Conservation (phyloP, 2,888 invertebrate species). For the Ischnus inquisitorius region DNA sequence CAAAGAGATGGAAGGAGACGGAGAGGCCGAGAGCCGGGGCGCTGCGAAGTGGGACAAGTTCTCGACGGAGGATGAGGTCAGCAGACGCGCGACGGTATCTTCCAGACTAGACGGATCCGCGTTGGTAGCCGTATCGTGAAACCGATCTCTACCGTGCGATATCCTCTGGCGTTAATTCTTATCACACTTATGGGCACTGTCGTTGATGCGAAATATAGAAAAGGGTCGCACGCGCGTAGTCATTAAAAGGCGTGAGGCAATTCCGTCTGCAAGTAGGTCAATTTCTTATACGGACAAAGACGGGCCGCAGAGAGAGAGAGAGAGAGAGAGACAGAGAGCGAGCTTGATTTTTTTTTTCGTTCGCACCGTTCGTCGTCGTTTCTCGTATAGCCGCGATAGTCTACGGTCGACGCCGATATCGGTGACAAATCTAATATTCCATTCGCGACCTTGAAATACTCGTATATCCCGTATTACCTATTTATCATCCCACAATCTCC, state of each 20-base stretch:
- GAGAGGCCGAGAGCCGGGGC: constrained; percentile 46
- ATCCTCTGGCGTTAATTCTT: constrained; percentile 1
- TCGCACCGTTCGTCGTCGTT: constrained; percentile 37
- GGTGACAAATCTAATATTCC: constrained; percentile 77
- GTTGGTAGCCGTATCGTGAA: background rate
- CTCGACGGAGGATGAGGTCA: constrained; percentile 79
- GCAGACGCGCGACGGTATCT: constrained; percentile 65
- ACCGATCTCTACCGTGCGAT: background rate
- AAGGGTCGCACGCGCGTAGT: constrained; percentile 34
- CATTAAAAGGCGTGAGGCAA: constrained; percentile 33
- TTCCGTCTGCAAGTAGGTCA: constrained; percentile 51
- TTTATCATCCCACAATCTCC: constrained; percentile 12
- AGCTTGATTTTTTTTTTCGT: constrained; percentile 13
- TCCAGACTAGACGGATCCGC: constrained; percentile 28
- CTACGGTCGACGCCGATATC: constrained; percentile 71
- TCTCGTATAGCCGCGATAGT: constrained; percentile 31
- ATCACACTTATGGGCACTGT: background rate
- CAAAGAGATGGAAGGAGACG: constrained; percentile 50
- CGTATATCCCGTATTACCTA: constrained; percentile 62
- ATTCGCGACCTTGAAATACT: constrained; percentile 57
- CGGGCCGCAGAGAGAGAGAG: background rate
- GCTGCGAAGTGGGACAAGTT: constrained; percentile 80
- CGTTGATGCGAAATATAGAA: constrained; percentile 17
- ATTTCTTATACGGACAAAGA: constrained; percentile 37
- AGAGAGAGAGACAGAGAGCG: constrained; percentile 4